These are phyloP conservation scores for Melanostigma gelatinosum DNA, from an alignment of 2,113 vertebrate genomes.

Conservation along the genomic window DNA sequence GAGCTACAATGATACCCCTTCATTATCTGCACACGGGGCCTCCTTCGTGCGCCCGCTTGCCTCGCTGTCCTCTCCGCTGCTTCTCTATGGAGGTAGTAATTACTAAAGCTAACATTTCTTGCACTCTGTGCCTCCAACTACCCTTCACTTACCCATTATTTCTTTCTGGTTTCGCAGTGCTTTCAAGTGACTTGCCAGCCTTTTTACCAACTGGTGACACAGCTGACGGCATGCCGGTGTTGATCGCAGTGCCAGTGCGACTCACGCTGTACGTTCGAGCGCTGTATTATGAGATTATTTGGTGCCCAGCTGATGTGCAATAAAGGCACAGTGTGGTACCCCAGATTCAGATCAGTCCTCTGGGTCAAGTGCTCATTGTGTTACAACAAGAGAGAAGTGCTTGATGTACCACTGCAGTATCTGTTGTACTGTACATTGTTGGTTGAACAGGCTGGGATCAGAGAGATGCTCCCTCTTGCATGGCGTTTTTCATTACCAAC, in stretches of 20 bases:
- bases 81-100: slow-evolving; percentile 82
- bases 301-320: slow-evolving; percentile 77
- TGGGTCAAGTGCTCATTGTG: slow-evolving; percentile 52
- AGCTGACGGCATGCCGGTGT: slow-evolving; percentile 64
- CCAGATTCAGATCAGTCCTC: slow-evolving; percentile 68
- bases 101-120: slow-evolving; percentile 82
- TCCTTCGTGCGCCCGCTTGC: slow-evolving; percentile 75
- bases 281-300: slow-evolving; percentile 73
- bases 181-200: slow-evolving; percentile 46
- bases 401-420: slow-evolving; percentile 64
- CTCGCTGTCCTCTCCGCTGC: slow-evolving; percentile 79
- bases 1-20: slow-evolving; percentile 82
- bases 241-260: slow-evolving; percentile 44
- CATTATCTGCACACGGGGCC: slow-evolving; percentile 84
- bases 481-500: slow-evolving; percentile 76
- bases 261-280: slow-evolving; percentile 24
- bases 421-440: slow-evolving; percentile 63
- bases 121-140: slow-evolving; percentile 63
- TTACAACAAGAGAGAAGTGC: slow-evolving; percentile 51
- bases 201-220: slow-evolving; percentile 68
- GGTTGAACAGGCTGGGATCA: slow-evolving; percentile 74
- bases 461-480: slow-evolving; percentile 60
- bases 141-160: slow-evolving; percentile 58
- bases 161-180: slow-evolving; percentile 36
- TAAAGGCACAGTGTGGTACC: slow-evolving; percentile 71